phyloP scores from a whole-genome alignment of 1,140 invertebrate species.

The Drosophila albomicans region DNA sequence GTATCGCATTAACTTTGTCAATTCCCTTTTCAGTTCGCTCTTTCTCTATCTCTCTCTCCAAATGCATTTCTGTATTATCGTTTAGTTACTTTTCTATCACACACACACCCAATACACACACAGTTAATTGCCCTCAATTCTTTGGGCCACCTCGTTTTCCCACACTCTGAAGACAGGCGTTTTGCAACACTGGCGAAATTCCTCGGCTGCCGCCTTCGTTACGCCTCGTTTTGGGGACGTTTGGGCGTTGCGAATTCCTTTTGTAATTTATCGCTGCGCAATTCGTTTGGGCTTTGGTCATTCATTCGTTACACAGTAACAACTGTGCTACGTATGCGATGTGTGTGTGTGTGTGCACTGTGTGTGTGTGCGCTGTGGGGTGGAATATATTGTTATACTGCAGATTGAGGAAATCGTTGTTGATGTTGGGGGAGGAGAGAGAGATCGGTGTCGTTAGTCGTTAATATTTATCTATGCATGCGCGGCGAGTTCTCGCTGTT shows the following conservation, averaged over 20 bases:
- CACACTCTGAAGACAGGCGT: background rate
- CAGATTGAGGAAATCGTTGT: background rate
- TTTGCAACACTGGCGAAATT: slow-evolving; percentile 23
- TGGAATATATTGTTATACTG: slow-evolving; percentile 29
- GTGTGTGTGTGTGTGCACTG: slow-evolving; percentile 5
- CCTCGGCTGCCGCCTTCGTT: slow-evolving; percentile 14
- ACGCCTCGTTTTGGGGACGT: slow-evolving; percentile 43
- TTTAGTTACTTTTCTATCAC: no score
- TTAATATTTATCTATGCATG: slow-evolving; percentile 52
- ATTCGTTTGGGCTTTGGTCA: slow-evolving; percentile 72
- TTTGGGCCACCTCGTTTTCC: background rate
- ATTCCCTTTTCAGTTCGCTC: no score
- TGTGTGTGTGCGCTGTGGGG: slow-evolving; percentile 28
- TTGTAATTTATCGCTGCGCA: slow-evolving; percentile 73
- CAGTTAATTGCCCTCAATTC: background rate
- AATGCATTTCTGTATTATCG: no score
- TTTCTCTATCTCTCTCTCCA: no score
- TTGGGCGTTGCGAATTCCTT: slow-evolving; percentile 71
- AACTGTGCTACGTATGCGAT: slow-evolving; percentile 4
- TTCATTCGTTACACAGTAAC: slow-evolving; percentile 26
- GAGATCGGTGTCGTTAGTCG: slow-evolving; percentile 5
- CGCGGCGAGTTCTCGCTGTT: slow-evolving; percentile 37
- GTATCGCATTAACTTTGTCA: no score
- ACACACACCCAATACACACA: no score
- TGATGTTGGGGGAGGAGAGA: background rate